phyloP scores from a whole-genome alignment of 2,888 invertebrate species.

The Pristionchus maxplancki region DNA sequence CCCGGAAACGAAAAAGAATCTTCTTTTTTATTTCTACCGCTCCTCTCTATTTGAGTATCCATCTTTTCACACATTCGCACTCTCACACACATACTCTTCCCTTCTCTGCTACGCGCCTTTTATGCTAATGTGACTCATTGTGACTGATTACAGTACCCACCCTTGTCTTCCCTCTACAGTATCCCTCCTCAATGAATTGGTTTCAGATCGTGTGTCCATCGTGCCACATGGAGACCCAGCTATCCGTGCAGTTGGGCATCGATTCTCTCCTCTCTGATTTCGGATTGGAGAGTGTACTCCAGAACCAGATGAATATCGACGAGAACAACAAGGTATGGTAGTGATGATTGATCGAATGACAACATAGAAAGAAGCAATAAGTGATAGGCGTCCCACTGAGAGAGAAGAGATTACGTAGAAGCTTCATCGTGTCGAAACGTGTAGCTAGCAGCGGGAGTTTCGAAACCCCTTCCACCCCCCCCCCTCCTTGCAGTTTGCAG shows the following conservation, averaged over 20 bases:
- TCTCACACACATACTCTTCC: not conserved
- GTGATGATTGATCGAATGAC: not conserved
- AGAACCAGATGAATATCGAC: slow-evolving; percentile 57
- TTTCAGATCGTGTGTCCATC: slow-evolving; percentile 85
- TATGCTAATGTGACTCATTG: slow-evolving; percentile 17
- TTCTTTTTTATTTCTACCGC: not conserved
- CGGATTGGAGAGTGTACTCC: slow-evolving; percentile 66
- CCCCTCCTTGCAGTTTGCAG: slow-evolving; percentile 10
- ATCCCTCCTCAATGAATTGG: not conserved
- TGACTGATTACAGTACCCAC: not conserved
- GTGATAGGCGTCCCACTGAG: slow-evolving; percentile 8
- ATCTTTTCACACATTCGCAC: slow-evolving; percentile 13
- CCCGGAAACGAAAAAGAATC: not conserved
- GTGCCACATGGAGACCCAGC: slow-evolving; percentile 80
- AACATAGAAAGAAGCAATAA: not conserved
- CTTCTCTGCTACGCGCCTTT: not conserved
- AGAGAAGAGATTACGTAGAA: not conserved
- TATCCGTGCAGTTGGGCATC: slow-evolving; percentile 80
- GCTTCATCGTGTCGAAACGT: not conserved
- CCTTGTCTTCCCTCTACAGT: not conserved
- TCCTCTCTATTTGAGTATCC: not conserved
- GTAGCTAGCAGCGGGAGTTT: not conserved
- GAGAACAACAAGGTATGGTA: slow-evolving; percentile 21
- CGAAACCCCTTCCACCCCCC: not conserved
- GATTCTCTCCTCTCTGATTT: slow-evolving; percentile 84